These are phyloP conservation scores for Eolophus roseicapilla DNA, from an alignment of 2,113 vertebrate genomes.

Conservation along the genomic window DNA sequence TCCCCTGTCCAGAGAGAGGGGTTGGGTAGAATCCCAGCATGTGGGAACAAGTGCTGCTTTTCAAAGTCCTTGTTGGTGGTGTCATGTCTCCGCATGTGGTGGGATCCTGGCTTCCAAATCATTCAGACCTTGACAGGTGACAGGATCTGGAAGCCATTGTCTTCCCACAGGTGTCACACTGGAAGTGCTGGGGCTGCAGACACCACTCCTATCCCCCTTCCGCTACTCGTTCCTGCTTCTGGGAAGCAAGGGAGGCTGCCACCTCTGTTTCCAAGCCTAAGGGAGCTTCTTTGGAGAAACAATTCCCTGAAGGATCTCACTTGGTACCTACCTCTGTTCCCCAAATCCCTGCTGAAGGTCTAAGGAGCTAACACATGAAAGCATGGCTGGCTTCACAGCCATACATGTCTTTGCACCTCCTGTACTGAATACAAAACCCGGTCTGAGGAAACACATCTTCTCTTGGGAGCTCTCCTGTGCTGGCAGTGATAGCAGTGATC, in stretches of 20 bases:
- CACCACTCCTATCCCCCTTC: neutral
- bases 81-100: fast-evolving
- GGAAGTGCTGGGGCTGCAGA: neutral
- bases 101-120: neutral
- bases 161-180: neutral
- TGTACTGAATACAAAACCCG: neutral
- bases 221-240: neutral
- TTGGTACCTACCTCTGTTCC: neutral
- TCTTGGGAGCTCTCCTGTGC: neutral
- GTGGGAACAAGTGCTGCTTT: neutral
- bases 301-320: neutral
- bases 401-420: neutral
- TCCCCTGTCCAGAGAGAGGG: neutral
- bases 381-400: neutral
- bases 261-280: neutral
- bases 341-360: neutral
- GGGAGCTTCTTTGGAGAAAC: neutral
- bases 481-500: neutral
- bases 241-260: neutral
- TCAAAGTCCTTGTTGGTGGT: neutral
- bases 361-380: neutral
- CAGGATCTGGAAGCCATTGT: neutral
- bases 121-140: neutral
- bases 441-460: neutral
- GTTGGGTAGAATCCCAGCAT: neutral